These are phyloP conservation scores for Heliconius hewitsoni DNA, from an alignment of 1,140 invertebrate genomes.

Conservation along the genomic window DNA sequence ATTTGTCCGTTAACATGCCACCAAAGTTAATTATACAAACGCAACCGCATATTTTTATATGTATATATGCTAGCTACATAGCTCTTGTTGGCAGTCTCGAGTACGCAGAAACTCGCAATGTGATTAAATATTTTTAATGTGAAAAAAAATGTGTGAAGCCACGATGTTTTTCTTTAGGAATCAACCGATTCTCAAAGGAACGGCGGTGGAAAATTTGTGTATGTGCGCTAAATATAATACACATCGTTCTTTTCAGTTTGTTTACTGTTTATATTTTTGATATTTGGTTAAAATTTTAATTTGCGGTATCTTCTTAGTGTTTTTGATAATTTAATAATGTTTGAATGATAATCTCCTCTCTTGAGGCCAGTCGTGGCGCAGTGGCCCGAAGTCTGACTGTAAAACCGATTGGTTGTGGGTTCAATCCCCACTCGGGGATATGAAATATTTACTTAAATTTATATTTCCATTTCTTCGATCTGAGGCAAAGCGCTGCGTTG, in stretches of 20 bases:
- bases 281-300: background rate
- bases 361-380: no score
- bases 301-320: background rate
- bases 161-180: constrained; percentile 12
- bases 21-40: constrained; percentile 18
- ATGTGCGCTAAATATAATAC: background rate
- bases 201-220: background rate
- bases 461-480: no score
- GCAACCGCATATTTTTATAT: constrained; percentile 2
- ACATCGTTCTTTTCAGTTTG: background rate
- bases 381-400: no score
- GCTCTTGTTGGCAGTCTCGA: constrained; percentile 12
- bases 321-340: background rate
- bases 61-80: background rate
- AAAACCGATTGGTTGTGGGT: no score
- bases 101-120: constrained; percentile 13
- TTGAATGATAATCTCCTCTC: background rate
- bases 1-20: background rate
- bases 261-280: background rate
- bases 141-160: background rate
- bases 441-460: no score
- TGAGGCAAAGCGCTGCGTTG: no score
- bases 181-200: constrained; percentile 1
- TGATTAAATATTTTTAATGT: constrained; percentile 20
- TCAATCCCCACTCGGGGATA: no score